Evolutionary conservation across 1,140 invertebrate species (phyloP), one percentile per base, ranked within the genome.

Genomic region (Aphelinus atriplicis): DNA sequence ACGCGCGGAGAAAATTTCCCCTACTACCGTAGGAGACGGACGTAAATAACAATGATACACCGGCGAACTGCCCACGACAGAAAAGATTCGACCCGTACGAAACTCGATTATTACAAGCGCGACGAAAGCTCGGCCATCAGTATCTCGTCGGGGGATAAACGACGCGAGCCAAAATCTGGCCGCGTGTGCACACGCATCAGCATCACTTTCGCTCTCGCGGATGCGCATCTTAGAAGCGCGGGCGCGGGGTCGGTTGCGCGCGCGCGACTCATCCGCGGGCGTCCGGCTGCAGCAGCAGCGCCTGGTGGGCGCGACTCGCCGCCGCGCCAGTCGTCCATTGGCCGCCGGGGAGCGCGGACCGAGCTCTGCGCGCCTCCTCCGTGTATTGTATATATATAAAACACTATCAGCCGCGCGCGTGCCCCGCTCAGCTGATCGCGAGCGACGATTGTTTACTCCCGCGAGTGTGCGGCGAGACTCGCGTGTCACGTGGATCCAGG

Each of bases 241-340:
- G 7, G 57, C 57, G 57, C 7, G 3, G n/a, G 7, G 5, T n/a
- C 57, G 7, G 5, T n/a, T 3, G 7, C 57, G 26, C 26, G 26
- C 26, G 26, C 26, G 10, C n/a, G 64, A 26, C n/a, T 10, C 64
- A 50, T 10, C 48, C 4, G 43, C 43, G 7, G 3, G 5, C 6
- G 26, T 2, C 9, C 50, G 2, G 47, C 68, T 45, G 70, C 45
- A 7, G 51, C 42, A 3, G 43, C 46, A 3, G 46, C 66, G 60
- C 57, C n/a, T 48, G 26, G 62, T 48, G 62, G 68, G 74, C 73
- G 51, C 73, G 66, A 68, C 55, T 75, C 75, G 66, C 62, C 10
- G 48, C 50, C 65, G 57, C 71, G 77, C 61, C 81, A 82, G 81
- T 82, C 78, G 80, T 75, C 78, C 78, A 80, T 75, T 81, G 81